A percentile compares a stretch with the other conserved stretches of the same genome.
These are phyloP conservation scores for Drosophila equinoxialis DNA, from an alignment of 1,140 invertebrate genomes.

Conservation along the genomic window DNA sequence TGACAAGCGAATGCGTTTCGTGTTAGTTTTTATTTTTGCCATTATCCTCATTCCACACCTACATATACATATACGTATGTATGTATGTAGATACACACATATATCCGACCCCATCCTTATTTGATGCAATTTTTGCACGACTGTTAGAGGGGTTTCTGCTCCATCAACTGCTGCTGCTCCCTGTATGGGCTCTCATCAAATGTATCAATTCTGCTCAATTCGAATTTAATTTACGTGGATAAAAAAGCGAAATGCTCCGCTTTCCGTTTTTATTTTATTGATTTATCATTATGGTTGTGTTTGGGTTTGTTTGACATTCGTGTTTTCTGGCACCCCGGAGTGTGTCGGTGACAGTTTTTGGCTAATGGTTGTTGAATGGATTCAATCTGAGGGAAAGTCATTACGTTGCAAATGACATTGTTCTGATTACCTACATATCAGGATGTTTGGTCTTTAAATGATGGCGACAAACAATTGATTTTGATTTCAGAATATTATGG, in stretches of 20 bases:
- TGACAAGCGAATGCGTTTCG: constrained; percentile 68
- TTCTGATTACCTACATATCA: not conserved
- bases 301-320: constrained; percentile 34
- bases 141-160: constrained; percentile 4
- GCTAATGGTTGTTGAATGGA: constrained; percentile 54
- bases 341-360: constrained; percentile 47
- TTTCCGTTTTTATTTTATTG: constrained; percentile 55
- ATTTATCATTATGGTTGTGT: constrained; percentile 62
- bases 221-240: constrained; percentile 49
- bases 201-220: constrained; percentile 50
- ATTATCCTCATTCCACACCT: too few relatives aligned
- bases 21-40: constrained; percentile 49
- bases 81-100: too few relatives aligned
- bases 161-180: not conserved
- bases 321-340: constrained; percentile 28
- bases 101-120: not conserved
- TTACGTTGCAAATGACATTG: constrained; percentile 18
- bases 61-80: too few relatives aligned
- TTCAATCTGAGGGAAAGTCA: constrained; percentile 18
- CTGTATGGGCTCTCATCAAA: constrained; percentile 16
- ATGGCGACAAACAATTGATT: constrained; percentile 13
- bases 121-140: constrained; percentile 35
- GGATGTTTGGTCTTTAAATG: not conserved
- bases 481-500: not conserved
- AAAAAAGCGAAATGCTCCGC: constrained; percentile 14